These are phyloP conservation scores for Chaenocephalus aceratus DNA, from an alignment of 2,113 vertebrate genomes.

Conservation along the genomic window DNA sequence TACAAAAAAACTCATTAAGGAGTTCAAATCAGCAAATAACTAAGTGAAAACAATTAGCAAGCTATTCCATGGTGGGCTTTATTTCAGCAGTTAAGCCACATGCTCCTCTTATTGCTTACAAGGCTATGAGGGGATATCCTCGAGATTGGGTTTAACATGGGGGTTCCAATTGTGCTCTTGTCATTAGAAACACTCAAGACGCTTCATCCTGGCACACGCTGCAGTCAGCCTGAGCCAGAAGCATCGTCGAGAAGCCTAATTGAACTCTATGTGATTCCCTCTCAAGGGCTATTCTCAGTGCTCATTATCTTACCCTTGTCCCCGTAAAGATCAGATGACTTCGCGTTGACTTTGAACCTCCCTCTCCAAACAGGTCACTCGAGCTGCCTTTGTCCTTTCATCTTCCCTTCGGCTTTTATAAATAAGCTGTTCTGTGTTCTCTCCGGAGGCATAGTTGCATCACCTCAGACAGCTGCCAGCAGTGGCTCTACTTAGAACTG, in stretches of 20 bases:
- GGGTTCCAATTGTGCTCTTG: constrained; percentile 39
- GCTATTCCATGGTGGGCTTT: constrained; percentile 33
- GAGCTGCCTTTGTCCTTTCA: constrained; percentile 70
- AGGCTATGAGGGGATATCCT: constrained; percentile 47
- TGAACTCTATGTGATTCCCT: constrained; percentile 76
- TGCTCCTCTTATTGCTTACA: constrained; percentile 41
- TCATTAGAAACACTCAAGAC: constrained; percentile 54
- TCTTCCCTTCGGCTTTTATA: constrained; percentile 74
- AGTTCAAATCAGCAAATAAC: constrained; percentile 54
- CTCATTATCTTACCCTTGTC: constrained; percentile 79
- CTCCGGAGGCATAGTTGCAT: constrained; percentile 70
- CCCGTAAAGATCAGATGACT: constrained; percentile 71
- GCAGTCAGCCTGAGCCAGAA: constrained; percentile 53
- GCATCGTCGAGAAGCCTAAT: constrained; percentile 64
- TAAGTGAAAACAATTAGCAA: constrained; percentile 60
- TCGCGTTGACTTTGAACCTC: constrained; percentile 74
- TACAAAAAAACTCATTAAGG: constrained; percentile 14
- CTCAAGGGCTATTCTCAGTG: constrained; percentile 64
- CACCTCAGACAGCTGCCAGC: constrained; percentile 69
- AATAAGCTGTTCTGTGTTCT: constrained; percentile 60
- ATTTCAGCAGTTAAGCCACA: constrained; percentile 57
- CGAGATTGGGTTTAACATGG: constrained; percentile 35
- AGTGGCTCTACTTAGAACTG: constrained; percentile 55
- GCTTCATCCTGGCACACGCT: constrained; percentile 42
- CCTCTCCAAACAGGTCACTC: constrained; percentile 73